phyloP scores from a whole-genome alignment of 2,797 vertebrate genomes.

The Enteromius unitaeniatus region DNA sequence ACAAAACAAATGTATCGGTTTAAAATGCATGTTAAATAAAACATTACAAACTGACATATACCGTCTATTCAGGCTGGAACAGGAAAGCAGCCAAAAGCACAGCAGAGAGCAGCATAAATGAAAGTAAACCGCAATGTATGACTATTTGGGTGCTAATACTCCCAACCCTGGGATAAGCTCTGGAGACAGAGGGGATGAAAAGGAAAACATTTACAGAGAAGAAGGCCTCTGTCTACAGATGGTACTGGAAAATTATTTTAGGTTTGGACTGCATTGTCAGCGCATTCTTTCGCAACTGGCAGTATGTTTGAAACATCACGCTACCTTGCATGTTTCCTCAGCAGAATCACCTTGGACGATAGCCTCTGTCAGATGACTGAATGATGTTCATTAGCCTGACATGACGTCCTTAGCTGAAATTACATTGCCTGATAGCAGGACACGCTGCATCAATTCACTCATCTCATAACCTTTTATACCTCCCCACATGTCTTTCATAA shows the following conservation, averaged over 20 bases:
- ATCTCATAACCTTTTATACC: slow-evolving; percentile 22
- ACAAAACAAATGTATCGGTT: slow-evolving; percentile 22
- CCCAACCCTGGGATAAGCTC: slow-evolving; percentile 33
- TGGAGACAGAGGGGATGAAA: slow-evolving; percentile 48
- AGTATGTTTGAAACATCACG: slow-evolving; percentile 53
- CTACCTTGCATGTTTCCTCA: slow-evolving; percentile 52
- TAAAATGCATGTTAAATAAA: slow-evolving; percentile 39
- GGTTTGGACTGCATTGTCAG: slow-evolving; percentile 52
- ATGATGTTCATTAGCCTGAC: slow-evolving; percentile 45
- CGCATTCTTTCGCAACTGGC: slow-evolving; percentile 54
- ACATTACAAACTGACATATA: slow-evolving; percentile 20
- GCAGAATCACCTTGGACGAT: slow-evolving; percentile 48
- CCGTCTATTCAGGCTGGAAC: slow-evolving; percentile 34
- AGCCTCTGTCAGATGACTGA: slow-evolving; percentile 41
- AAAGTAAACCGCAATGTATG: slow-evolving; percentile 43
- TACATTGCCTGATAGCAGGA: slow-evolving; percentile 25
- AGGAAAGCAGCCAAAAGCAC: slow-evolving; percentile 23
- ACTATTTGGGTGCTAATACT: slow-evolving; percentile 49
- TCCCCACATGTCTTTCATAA: slow-evolving; percentile 20
- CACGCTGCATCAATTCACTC: slow-evolving; percentile 20
- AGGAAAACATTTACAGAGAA: slow-evolving; percentile 44
- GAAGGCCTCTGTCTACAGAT: slow-evolving; percentile 54
- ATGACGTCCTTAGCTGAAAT: slow-evolving; percentile 46
- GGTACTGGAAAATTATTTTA: slow-evolving; percentile 58
- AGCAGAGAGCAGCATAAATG: slow-evolving; percentile 30